Percentiles rank a stretch among this genome's conserved stretches.
phyloP scores from a whole-genome alignment of 2,888 invertebrate genomes.

The Druceiella hillmani region DNA sequence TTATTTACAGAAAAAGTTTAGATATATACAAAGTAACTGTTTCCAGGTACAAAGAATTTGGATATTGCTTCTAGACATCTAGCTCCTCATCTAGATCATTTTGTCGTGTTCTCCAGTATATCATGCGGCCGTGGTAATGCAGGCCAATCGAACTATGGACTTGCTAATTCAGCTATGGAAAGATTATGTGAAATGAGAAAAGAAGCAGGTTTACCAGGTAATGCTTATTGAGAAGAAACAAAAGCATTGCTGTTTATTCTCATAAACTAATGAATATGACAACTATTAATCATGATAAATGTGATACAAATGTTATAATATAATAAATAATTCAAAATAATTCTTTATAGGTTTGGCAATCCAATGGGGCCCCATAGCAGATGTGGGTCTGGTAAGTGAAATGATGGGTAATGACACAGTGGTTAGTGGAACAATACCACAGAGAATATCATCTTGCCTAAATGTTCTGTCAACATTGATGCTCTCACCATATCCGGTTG shows the following conservation, averaged over 20 bases:
- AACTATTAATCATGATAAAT: too few relatives aligned
- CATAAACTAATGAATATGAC: too few relatives aligned
- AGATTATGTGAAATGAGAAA: conserved; percentile 84
- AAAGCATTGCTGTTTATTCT: too few relatives aligned
- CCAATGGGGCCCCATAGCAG: conserved; percentile 99
- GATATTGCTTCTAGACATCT: conserved; percentile 73
- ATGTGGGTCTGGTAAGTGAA: conserved; percentile 89
- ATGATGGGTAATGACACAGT: conserved; percentile 88
- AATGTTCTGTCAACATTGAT: conserved; percentile 84
- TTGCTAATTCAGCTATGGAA: conserved; percentile 97
- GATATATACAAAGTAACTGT: too few relatives aligned
- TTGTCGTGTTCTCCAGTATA: conserved; percentile 94
- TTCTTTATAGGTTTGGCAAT: conserved; percentile 77
- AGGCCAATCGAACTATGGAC: conserved; percentile 95
- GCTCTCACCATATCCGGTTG: conserved; percentile 79
- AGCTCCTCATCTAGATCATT: conserved; percentile 82
- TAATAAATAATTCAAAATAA: too few relatives aligned
- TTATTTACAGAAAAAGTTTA: too few relatives aligned
- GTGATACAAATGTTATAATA: too few relatives aligned
- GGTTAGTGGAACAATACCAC: conserved; percentile 93
- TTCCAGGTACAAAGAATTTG: conserved; percentile 72
- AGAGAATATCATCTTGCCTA: conserved; percentile 89
- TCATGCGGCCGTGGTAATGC: conserved; percentile 96
- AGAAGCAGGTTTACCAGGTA: conserved; percentile 76
- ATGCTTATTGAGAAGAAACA: too few relatives aligned